Conservation (phyloP, 2,888 invertebrate genomes). For the Parnassius smintheus region DNA sequence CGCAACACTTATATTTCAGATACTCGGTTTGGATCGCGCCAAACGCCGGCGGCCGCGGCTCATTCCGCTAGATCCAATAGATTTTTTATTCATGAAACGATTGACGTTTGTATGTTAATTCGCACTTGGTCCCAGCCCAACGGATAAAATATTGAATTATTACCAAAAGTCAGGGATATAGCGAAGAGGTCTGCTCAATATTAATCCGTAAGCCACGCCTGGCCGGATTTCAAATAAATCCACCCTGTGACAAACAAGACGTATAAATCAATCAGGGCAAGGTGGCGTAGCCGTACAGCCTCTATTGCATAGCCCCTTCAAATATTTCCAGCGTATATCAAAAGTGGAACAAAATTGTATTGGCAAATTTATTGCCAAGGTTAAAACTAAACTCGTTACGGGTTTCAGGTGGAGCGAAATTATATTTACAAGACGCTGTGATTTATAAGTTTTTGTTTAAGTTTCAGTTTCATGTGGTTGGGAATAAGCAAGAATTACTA, state of each 20-base stretch:
- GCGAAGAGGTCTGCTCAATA: slow-evolving; percentile 73
- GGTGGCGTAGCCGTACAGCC: slow-evolving; percentile 73
- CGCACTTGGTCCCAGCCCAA: slow-evolving; percentile 71
- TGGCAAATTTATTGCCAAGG: slow-evolving; percentile 73
- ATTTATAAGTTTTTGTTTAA: slow-evolving; percentile 47
- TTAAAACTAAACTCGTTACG: slow-evolving; percentile 75
- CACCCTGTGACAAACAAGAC: slow-evolving; percentile 79
- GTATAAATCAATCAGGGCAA: slow-evolving; percentile 80
- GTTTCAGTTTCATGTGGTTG: too few relatives aligned
- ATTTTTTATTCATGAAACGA: slow-evolving; percentile 82
- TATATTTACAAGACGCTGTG: slow-evolving; percentile 63
- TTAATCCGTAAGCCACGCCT: slow-evolving; percentile 78
- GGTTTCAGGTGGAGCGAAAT: slow-evolving; percentile 61
- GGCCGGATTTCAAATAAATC: slow-evolving; percentile 82
- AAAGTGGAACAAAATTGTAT: slow-evolving; percentile 72
- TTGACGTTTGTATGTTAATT: slow-evolving; percentile 82
- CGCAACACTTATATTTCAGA: slow-evolving; percentile 61
- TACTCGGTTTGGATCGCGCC: slow-evolving; percentile 57
- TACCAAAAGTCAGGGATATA: slow-evolving; percentile 76
- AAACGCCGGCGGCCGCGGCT: slow-evolving; percentile 56
- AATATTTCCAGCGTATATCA: slow-evolving; percentile 45
- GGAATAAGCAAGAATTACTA: too few relatives aligned
- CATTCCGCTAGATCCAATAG: slow-evolving; percentile 80
- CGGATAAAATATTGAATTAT: slow-evolving; percentile 81
- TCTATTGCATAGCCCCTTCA: slow-evolving; percentile 69